Conservation (phyloP, 2,113 vertebrate genomes). For the Lipotes vexillifer region DNA sequence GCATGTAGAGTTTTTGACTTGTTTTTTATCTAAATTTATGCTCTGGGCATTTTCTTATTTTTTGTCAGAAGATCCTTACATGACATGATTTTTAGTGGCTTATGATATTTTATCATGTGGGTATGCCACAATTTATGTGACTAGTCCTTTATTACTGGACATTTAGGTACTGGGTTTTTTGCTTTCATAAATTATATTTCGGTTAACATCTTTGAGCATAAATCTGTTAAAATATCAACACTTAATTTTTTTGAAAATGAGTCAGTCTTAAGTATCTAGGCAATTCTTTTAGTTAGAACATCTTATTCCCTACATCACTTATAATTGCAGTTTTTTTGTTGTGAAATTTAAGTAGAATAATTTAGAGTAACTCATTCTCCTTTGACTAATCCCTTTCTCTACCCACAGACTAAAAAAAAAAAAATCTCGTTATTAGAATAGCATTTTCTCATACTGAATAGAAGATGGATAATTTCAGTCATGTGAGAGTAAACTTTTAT, state of each 20-base stretch:
- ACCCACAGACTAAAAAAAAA: neutral
- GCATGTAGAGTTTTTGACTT: neutral
- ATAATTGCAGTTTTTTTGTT: neutral
- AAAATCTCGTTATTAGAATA: accelerated
- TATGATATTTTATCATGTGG: neutral
- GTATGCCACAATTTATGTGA: neutral
- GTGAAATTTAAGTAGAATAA: neutral
- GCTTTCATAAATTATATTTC: neutral
- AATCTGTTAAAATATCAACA: neutral
- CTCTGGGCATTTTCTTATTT: neutral
- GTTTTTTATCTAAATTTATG: neutral
- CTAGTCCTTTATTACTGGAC: neutral
- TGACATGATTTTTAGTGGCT: neutral
- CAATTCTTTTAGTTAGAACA: neutral
- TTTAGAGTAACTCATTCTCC: neutral
- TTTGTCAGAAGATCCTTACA: neutral
- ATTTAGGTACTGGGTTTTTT: neutral
- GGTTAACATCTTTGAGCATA: neutral
- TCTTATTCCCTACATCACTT: neutral
- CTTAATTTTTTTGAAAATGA: neutral
- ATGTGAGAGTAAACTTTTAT: conserved; percentile 31
- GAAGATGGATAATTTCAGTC: neutral
- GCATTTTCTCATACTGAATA: neutral
- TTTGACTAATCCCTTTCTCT: neutral
- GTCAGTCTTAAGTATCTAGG: neutral